Evolutionary conservation across 1,140 invertebrate genomes (phyloP).

Genomic region (Lasioglossum baleicum): DNA sequence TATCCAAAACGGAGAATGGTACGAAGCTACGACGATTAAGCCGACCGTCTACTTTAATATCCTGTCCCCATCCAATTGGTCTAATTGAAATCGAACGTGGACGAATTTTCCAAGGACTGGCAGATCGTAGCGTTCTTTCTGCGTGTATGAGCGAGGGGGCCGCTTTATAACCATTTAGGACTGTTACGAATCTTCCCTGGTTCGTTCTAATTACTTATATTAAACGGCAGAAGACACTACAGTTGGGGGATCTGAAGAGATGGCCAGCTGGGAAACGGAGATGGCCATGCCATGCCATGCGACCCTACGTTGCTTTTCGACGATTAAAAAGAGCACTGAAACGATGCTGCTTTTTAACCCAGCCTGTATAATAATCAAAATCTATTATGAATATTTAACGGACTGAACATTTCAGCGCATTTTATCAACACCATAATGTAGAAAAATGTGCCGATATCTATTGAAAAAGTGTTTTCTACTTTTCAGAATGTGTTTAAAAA

Average conservation of each 20-base stretch:
- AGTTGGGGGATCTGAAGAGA: neutral
- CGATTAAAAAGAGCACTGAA: no score
- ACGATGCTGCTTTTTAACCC: no score
- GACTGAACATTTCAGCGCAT: no score
- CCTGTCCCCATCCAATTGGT: slow-evolving; percentile 48
- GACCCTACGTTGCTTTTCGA: no score
- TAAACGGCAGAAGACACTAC: neutral
- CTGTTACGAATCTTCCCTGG: slow-evolving; percentile 14
- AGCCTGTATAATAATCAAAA: no score
- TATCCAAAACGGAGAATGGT: neutral
- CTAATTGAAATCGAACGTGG: slow-evolving; percentile 61
- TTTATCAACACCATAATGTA: no score
- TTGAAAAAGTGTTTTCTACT: no score
- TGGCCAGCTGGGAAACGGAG: neutral
- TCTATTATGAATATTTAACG: no score
- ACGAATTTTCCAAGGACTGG: slow-evolving; percentile 37
- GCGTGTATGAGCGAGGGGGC: neutral
- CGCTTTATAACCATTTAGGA: slow-evolving; percentile 14
- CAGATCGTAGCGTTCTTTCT: slow-evolving; percentile 15
- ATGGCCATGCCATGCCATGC: neutral
- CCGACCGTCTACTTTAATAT: slow-evolving; percentile 56
- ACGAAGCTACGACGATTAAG: slow-evolving; percentile 28
- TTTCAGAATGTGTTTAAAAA: no score
- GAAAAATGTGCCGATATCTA: no score
- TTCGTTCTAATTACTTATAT: slow-evolving; percentile 13